Evolutionary conservation across 1,140 invertebrate genomes (phyloP), one percentile per base, ranked within the genome.

Genomic region (Himalopsyche phryganea): DNA sequence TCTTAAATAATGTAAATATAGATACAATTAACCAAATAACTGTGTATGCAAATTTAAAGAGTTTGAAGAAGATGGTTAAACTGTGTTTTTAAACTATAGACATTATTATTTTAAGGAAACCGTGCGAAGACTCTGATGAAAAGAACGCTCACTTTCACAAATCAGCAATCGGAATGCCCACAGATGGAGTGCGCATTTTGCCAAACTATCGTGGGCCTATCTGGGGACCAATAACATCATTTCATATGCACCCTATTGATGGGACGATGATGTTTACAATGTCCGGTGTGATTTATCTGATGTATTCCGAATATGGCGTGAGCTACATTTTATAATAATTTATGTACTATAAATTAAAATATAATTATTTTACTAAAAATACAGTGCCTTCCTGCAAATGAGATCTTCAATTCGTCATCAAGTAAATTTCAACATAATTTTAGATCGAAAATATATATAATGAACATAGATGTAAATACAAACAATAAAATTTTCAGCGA

Each of bases 261-360:
- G 92, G 92, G 15, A 87, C 89, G 68, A 85, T 98, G 64, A 85
- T 97, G 15, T 97, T 98, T 75, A 91, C 94, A 35, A 90, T 92
- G 58, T 87, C 88, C 0, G 91, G 91, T 63, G 89, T 86, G 59
- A 77, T 97, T 40, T 96, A 84, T 67, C 69, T 76, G 2, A 71
- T 73, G 9, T 72, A 55, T 28, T 28, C 23, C 32, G 33, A 58
- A 47, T 40, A 73, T 18, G 73, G 75, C 42, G 68, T 59, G 35
- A 50, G 19, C 18, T 6, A 7, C n/a, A 35, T 6, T 35, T n/a
- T 7, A 35, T 6, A 7, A 35, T 6, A 35, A 35, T 7, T 6
- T 6, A n/a, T 7, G 6, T 35, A 35, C 6, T 6, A 6, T n/a
- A 35, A 35, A 7, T 35, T 35, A 6, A 35, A 6, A 35, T n/a